A percentile compares a stretch with the other conserved stretches of the same genome.
These are phyloP conservation scores for Hyposoter didymator DNA, from an alignment of 2,888 invertebrate species.

Conservation along the genomic window DNA sequence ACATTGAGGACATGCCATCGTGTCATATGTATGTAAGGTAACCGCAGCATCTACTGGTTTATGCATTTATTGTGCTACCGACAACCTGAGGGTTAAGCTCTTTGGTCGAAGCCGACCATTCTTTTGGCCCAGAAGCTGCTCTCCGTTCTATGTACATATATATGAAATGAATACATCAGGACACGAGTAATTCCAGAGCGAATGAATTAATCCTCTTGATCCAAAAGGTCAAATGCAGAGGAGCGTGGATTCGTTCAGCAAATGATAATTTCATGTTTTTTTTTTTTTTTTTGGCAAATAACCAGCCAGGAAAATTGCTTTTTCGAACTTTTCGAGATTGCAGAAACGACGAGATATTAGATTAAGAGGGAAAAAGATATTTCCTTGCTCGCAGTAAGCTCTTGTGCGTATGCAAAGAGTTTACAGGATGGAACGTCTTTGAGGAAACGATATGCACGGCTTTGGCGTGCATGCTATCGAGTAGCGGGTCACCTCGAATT, in stretches of 20 bases:
- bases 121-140: neutral
- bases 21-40: neutral
- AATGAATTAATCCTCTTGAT: neutral
- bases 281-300: neutral
- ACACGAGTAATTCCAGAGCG: neutral
- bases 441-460: slow-evolving; percentile 16
- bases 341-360: neutral
- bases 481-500: slow-evolving; percentile 48
- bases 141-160: neutral
- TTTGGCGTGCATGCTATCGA: slow-evolving; percentile 24
- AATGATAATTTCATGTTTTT: neutral
- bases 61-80: neutral
- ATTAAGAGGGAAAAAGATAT: neutral
- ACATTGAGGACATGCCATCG: slow-evolving; percentile 24
- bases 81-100: neutral
- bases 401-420: neutral
- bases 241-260: neutral
- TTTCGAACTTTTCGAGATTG: neutral
- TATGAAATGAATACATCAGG: neutral
- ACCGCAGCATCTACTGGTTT: neutral
- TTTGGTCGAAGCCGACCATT: neutral
- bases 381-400: neutral
- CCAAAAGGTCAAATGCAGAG: neutral
- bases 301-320: neutral
- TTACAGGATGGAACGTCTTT: slow-evolving; percentile 10